Evolutionary conservation across 2,888 invertebrate species (phyloP), one percentile per base, ranked within the genome.

Genomic region (Pachliopta kotzebuea): DNA sequence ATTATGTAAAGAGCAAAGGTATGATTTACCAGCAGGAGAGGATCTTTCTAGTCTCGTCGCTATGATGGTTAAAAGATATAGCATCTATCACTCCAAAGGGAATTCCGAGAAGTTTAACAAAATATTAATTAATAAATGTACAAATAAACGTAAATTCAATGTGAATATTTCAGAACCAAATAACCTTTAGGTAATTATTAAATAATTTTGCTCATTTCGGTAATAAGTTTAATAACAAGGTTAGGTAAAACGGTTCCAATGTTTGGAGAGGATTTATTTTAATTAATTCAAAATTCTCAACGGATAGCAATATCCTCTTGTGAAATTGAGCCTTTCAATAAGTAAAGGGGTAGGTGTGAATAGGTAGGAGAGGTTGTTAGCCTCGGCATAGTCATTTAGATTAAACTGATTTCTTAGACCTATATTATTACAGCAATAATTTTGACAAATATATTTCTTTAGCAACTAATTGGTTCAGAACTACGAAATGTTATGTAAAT

Each of bases 201-300:
- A 37, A 37, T 52, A 52, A 23, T 52, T 52, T 21, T 52, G 50
- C 21, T 21, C 50, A 21, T 52, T 52, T 21, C 7, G 11, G 20
- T 50, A 50, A 21, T 21, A 50, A 14, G 21, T 11, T 52, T 52
- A 21, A 52, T 52, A 45, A n/a, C n/a, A 45, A 52, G 11, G 50
- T 20, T 21, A 52, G n/a, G 21, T 2, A 4, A 52, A 52, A 52
- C 21, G 21, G 3, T 37, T 21, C n/a, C 18, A 60, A 53, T 52
- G 23, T 31, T 52, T 37, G 31, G 4, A 49, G 29, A 17, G 58
- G 60, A 60, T 60, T 60, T 60, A 52, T 53, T 60, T 60, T 60
- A 60, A 60, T 60, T 60, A 60, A 60, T 52, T 52, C 50, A 60
- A 60, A 60, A 60, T 52, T 31, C 31, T 37, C 37, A 14, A 60